Percentiles rank a stretch among this genome's conserved stretches.
phyloP scores from a whole-genome alignment of 2,113 vertebrate genomes.

The Malurus alboscapulatus region DNA sequence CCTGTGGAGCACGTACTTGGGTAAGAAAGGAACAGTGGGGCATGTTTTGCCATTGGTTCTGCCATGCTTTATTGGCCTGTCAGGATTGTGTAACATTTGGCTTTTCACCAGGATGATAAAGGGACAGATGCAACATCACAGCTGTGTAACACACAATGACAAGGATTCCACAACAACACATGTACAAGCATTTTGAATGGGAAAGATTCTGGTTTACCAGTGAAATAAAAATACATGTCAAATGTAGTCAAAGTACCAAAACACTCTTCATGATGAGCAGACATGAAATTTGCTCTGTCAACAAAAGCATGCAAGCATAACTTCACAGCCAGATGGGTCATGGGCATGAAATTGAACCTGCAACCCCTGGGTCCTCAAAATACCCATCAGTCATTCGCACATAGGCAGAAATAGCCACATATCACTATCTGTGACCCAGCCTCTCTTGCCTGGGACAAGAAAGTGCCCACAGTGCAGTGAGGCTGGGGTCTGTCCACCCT shows the following conservation, averaged over 20 bases:
- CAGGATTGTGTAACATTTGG: background rate
- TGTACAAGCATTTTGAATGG: background rate
- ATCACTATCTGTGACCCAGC: background rate
- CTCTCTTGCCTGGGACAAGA: background rate
- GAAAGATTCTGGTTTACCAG: background rate
- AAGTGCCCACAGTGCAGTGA: background rate
- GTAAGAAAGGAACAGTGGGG: background rate
- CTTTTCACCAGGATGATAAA: background rate
- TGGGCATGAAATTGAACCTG: background rate
- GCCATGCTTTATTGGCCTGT: slow-evolving; percentile 53
- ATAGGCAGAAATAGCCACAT: background rate
- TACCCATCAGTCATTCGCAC: background rate
- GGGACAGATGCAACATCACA: background rate
- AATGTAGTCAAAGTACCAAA: background rate
- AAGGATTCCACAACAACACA: background rate
- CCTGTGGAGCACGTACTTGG: background rate
- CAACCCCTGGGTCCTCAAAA: background rate
- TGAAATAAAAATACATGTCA: background rate
- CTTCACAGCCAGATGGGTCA: background rate
- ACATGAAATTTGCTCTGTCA: background rate
- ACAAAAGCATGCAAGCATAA: background rate
- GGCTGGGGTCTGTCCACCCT: background rate
- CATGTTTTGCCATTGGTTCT: background rate
- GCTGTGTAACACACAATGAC: background rate
- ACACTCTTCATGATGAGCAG: background rate